A percentile compares a stretch with the other conserved stretches of the same genome.
Conservation (phyloP, 2,113 vertebrate species). For the Coptodon rendalli region DNA sequence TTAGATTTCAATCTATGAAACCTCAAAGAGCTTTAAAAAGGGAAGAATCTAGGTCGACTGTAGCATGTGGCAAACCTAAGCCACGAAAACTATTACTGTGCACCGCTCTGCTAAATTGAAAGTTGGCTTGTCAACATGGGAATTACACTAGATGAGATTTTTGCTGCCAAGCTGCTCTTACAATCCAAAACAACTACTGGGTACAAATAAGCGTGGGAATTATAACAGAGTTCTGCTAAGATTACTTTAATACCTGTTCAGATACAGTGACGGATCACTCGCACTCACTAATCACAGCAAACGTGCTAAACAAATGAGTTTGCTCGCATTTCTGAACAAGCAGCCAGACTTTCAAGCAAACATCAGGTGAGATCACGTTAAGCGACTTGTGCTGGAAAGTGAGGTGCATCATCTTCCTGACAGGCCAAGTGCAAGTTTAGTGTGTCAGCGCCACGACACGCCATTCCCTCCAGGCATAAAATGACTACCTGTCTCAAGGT, state of each 20-base stretch:
- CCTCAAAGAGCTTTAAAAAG: neutral
- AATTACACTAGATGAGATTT: neutral
- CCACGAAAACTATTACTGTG: neutral
- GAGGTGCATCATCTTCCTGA: neutral
- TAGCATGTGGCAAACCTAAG: neutral
- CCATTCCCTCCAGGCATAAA: neutral
- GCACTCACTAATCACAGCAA: neutral
- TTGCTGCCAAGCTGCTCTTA: neutral
- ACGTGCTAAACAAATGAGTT: neutral
- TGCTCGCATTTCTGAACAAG: neutral
- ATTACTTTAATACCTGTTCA: neutral
- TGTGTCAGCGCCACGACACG: constrained; percentile 13
- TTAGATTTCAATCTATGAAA: neutral
- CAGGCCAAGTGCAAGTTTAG: neutral
- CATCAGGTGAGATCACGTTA: neutral
- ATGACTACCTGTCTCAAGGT: constrained; percentile 85
- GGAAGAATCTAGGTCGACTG: neutral
- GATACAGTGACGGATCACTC: neutral
- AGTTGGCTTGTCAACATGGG: neutral
- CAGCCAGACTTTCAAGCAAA: neutral
- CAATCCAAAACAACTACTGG: neutral
- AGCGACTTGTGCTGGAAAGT: neutral
- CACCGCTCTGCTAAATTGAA: neutral
- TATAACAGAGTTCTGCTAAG: neutral
- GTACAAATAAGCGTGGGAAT: neutral